phyloP scores from a whole-genome alignment of 2,113 vertebrate genomes.

The Cavia porcellus region DNA sequence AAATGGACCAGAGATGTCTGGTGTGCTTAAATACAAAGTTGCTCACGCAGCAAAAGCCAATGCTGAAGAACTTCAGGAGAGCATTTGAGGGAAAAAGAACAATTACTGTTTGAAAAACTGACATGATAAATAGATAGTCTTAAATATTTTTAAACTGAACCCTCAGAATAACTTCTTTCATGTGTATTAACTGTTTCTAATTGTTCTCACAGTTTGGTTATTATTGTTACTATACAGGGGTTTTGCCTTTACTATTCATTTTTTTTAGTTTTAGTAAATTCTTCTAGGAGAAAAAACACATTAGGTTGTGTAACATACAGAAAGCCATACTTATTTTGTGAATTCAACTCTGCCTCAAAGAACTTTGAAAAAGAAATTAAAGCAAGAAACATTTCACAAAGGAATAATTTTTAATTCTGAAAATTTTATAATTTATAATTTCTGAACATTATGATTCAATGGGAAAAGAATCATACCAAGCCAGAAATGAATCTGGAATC shows the following conservation, averaged over 20 bases:
- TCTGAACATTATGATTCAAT: neutral
- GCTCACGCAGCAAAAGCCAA: neutral
- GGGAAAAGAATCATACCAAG: neutral
- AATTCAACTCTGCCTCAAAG: neutral
- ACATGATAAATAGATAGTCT: neutral
- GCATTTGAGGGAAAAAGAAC: neutral
- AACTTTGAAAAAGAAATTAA: neutral
- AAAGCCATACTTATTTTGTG: constrained; percentile 1
- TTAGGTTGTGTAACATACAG: neutral
- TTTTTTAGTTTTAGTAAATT: neutral
- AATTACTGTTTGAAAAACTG: constrained; percentile 1
- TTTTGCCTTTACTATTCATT: neutral
- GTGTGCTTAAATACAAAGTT: neutral
- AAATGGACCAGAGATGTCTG: neutral
- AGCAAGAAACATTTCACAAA: neutral
- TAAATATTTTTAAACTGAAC: neutral
- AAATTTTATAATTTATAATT: neutral
- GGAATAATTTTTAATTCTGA: neutral
- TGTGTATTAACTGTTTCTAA: neutral
- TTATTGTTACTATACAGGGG: neutral
- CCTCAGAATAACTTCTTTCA: neutral
- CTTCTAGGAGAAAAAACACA: neutral
- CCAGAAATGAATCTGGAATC: neutral
- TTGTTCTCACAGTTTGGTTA: neutral
- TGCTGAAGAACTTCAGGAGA: neutral